A percentile compares a stretch with the other conserved stretches of the same genome.
phyloP scores from a whole-genome alignment of 2,113 vertebrate species.

The Sminthopsis crassicaudata region DNA sequence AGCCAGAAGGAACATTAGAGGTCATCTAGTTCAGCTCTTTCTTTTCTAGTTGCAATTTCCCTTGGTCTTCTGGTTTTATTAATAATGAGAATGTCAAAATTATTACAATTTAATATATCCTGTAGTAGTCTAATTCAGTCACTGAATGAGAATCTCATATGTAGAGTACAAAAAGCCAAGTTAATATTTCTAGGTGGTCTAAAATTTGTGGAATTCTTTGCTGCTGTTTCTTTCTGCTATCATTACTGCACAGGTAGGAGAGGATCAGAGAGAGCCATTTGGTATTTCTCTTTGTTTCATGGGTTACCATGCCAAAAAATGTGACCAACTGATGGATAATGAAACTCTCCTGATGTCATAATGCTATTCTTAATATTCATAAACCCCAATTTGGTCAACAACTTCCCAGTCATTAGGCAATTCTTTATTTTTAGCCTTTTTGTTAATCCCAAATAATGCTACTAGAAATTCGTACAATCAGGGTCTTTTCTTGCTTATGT shows the following conservation, averaged over 20 bases:
- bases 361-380: background rate
- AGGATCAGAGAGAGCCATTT: background rate
- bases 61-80: background rate
- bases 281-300: background rate
- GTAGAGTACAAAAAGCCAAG: background rate
- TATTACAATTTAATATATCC: background rate
- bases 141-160: background rate
- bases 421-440: background rate
- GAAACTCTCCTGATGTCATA: background rate
- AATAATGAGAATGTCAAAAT: background rate
- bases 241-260: background rate
- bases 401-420: background rate
- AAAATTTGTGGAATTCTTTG: background rate
- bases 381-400: background rate
- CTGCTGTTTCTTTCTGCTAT: background rate
- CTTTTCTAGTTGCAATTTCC: background rate
- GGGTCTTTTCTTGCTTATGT: background rate
- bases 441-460: background rate
- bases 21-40: background rate
- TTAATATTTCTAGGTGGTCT: background rate
- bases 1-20: background rate
- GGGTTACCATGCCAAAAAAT: background rate
- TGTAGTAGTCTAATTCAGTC: background rate
- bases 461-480: background rate
- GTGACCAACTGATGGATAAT: background rate